phyloP scores from a whole-genome alignment of 30 jellyfish, hydroid and myxozoan genomes.

The Catostylus mosaicus region DNA sequence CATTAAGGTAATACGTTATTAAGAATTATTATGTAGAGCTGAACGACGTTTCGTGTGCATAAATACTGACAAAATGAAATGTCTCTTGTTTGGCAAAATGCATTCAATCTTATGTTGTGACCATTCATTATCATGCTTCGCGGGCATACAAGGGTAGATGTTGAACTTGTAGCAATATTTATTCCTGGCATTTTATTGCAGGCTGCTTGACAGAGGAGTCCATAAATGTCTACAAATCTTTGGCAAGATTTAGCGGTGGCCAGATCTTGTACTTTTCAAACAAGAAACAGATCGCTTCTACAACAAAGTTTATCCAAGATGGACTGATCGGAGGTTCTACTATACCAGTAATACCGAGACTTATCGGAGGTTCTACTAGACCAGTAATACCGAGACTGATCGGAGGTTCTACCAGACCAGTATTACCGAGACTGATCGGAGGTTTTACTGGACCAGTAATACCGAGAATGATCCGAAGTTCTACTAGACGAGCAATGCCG shows the following conservation, averaged over 20 bases:
- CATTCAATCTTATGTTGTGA: too few relatives aligned
- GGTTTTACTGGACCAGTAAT: constrained; percentile 53
- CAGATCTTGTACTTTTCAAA: constrained; percentile 50
- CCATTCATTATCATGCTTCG: too few relatives aligned
- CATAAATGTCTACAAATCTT: constrained; percentile 25
- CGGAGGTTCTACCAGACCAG: constrained; percentile 64
- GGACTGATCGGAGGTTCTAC: constrained; percentile 63
- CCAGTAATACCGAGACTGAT: constrained; percentile 55
- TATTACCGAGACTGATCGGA: constrained; percentile 46
- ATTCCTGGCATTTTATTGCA: too few relatives aligned
- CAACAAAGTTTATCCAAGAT: constrained; percentile 26
- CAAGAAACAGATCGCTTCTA: neutral
- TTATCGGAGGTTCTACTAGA: constrained; percentile 54
- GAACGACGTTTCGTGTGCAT: too few relatives aligned
- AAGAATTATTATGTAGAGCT: too few relatives aligned
- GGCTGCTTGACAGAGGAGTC: constrained; percentile 59
- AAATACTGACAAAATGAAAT: too few relatives aligned
- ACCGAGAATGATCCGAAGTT: constrained; percentile 55
- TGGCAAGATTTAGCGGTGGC: constrained; percentile 63
- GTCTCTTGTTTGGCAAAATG: too few relatives aligned
- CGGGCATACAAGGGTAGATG: too few relatives aligned
- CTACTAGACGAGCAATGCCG: constrained; percentile 34
- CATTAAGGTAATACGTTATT: too few relatives aligned
- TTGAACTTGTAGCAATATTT: too few relatives aligned
- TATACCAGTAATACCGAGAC: constrained; percentile 37